phyloP scores from a whole-genome alignment of 1,140 invertebrate genomes.

The Eriosoma lanigerum region DNA sequence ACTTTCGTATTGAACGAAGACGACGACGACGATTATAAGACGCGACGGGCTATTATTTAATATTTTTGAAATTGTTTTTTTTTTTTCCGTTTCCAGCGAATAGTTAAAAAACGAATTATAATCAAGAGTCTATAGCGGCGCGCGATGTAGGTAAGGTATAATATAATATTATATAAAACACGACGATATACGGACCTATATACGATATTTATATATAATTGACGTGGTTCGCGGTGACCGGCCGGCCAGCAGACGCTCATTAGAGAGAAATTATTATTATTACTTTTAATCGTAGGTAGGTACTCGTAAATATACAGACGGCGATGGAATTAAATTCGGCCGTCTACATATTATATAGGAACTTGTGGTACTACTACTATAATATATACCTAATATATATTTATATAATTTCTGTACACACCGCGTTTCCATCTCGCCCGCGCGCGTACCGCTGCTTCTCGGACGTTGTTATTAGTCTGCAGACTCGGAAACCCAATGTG shows the following conservation, averaged over 20 bases:
- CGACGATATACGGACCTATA: not conserved
- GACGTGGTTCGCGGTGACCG: slow-evolving; percentile 17
- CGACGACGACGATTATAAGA: not conserved
- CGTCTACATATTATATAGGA: no score
- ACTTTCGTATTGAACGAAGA: not conserved
- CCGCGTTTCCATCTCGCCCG: slow-evolving; percentile 9
- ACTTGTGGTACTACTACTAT: no score
- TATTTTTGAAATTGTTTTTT: not conserved
- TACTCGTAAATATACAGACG: not conserved
- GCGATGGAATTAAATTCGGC: slow-evolving; percentile 5
- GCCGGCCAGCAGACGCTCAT: slow-evolving; percentile 30
- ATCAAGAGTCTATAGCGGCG: not conserved
- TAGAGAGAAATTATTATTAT: slow-evolving; percentile 25
- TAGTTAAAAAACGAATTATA: slow-evolving; percentile 11
- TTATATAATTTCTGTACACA: not conserved
- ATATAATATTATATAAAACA: not conserved
- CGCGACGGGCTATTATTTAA: not conserved
- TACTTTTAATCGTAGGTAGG: slow-evolving; percentile 8
- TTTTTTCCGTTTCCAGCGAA: not conserved
- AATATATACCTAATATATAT: no score
- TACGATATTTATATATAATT: slow-evolving; percentile 8
- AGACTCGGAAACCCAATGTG: not conserved
- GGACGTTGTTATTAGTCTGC: slow-evolving; percentile 21
- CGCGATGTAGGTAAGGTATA: not conserved
- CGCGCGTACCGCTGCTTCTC: not conserved